A percentile compares a stretch with the other conserved stretches of the same genome.
These are phyloP conservation scores for Trachops cirrhosus DNA, from an alignment of 2,797 vertebrate species.

Conservation along the genomic window DNA sequence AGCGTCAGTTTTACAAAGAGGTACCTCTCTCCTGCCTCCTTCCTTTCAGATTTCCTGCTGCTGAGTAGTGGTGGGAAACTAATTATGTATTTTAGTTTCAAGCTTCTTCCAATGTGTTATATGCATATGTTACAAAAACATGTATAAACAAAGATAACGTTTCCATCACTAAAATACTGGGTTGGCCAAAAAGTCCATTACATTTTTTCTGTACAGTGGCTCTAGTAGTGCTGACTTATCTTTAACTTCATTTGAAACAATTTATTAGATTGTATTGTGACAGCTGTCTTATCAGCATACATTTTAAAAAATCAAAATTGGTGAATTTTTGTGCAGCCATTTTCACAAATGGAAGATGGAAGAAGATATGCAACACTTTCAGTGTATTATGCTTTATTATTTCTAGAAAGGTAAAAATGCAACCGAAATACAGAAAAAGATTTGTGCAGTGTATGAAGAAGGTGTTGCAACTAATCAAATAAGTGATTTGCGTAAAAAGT, in stretches of 20 bases:
- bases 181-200: neutral
- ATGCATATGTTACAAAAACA: neutral
- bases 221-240: neutral
- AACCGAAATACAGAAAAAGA: neutral
- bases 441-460: neutral
- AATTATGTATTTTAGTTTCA: neutral
- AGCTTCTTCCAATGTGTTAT: neutral
- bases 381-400: neutral
- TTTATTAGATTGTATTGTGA: neutral
- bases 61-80: neutral
- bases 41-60: neutral
- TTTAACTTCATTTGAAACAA: neutral
- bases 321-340: neutral
- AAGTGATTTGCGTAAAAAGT: neutral
- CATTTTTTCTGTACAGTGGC: neutral
- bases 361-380: neutral
- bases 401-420: neutral
- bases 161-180: neutral
- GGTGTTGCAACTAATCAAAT: neutral
- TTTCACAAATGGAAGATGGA: neutral
- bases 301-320: neutral
- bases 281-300: neutral
- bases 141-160: constrained; percentile 42
- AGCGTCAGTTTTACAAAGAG: neutral
- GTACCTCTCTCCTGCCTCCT: neutral